Evolutionary conservation across 2,888 invertebrate genomes (phyloP).

Genomic region (Meiosimyza platycephala): DNA sequence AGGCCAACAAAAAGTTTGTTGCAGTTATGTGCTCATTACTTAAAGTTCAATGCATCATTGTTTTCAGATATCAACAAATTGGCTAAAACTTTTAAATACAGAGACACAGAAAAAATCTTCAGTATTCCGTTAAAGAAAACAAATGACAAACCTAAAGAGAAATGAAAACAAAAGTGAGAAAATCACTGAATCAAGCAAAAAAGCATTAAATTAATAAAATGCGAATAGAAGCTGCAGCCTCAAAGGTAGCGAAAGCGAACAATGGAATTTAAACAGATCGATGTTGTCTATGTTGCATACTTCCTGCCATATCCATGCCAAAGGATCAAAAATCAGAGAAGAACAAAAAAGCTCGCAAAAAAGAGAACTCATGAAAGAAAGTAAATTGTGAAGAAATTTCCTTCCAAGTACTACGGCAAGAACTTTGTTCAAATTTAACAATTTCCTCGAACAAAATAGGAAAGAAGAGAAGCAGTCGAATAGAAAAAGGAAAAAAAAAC

Average conservation of each 20-base stretch:
- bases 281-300: too few species aligned
- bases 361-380: background rate
- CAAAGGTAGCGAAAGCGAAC: background rate
- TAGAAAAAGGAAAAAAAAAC: background rate
- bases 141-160: conserved; percentile 16
- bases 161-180: too few species aligned
- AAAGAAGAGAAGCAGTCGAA: conserved; percentile 13
- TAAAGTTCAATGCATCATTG: too few species aligned
- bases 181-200: conserved; percentile 29
- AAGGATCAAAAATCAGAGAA: background rate
- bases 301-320: background rate
- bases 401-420: background rate
- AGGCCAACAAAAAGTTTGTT: too few species aligned
- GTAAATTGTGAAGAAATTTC: background rate
- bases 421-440: conserved; percentile 22
- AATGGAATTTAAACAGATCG: conserved; percentile 3
- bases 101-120: too few species aligned
- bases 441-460: background rate
- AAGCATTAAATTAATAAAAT: conserved; percentile 14
- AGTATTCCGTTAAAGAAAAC: background rate
- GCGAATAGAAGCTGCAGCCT: conserved; percentile 26
- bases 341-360: background rate
- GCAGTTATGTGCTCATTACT: too few species aligned
- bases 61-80: too few species aligned
- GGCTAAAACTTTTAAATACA: too few species aligned